phyloP scores from a whole-genome alignment of 2,888 invertebrate species.

The Cheilosia vernalis region DNA sequence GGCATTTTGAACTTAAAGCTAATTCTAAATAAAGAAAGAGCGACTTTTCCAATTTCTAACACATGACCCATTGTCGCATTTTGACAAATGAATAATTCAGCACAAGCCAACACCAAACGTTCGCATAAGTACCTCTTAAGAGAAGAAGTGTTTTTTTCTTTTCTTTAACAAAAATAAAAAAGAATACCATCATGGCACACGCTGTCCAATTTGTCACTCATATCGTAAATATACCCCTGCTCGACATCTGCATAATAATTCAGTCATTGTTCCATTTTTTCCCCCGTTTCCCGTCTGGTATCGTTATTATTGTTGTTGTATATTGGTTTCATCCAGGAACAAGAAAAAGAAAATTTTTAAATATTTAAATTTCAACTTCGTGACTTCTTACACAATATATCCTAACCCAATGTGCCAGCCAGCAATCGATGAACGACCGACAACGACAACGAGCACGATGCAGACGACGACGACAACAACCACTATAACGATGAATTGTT shows the following conservation, averaged over 20 bases:
- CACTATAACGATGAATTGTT: constrained; percentile 5
- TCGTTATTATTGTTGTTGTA: constrained; percentile 14
- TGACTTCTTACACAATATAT: constrained; percentile 68
- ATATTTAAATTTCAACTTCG: constrained; percentile 73
- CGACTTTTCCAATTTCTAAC: background rate
- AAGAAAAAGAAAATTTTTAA: background rate
- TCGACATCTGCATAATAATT: constrained; percentile 62
- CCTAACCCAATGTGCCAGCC: constrained; percentile 25
- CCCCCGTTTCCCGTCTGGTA: constrained; percentile 14
- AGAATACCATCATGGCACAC: constrained; percentile 35
- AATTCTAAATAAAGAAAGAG: background rate
- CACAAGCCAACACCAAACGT: background rate
- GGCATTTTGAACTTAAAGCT: too few relatives aligned
- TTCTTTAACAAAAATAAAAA: background rate
- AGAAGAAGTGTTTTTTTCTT: background rate
- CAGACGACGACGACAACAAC: constrained; percentile 9
- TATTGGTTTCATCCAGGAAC: constrained; percentile 40
- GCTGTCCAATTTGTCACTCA: constrained; percentile 61
- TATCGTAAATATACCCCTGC: constrained; percentile 57
- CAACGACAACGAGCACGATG: constrained; percentile 30
- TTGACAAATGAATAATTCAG: background rate
- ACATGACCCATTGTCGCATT: background rate
- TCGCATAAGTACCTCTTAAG: background rate
- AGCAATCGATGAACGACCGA: constrained; percentile 59
- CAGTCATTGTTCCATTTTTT: constrained; percentile 61